Evolutionary conservation across 2,113 vertebrate species (phyloP), one percentile per base, ranked within the genome.

Genomic region (Myodes glareolus): DNA sequence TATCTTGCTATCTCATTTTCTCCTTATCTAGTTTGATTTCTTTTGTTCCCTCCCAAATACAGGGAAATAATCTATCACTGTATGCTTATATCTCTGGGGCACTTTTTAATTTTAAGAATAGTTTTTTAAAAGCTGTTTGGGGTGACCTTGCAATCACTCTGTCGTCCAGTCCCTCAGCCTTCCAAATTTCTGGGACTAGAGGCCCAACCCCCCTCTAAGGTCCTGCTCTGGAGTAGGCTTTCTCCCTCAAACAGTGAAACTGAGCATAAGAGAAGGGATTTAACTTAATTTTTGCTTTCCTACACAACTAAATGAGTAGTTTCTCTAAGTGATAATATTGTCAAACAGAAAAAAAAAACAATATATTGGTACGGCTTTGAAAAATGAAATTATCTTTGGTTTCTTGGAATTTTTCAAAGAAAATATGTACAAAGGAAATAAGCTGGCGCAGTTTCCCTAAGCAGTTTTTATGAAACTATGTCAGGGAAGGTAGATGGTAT

Each of bases 211-310:
- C 27, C 55, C 39, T 45, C 16, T 1, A 27, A 42, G 6, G 55
- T 14, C 7, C 2, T 45, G 81, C 7, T 47, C 39, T 65, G 82
- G 36, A 27, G 10, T 33, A 21, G 58, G 72, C 17, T 25, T 68
- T 67, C 47, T 61, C 27, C 16, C 58, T 94, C 45, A 25, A 12
- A 63, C n/a, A 63, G 25, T 17, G 47, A 94, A 92, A 78, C 9
- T 52, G 52, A 39, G 68, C 92, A 45, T 82, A 11, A 72, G 31
- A 65, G 29, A 61, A 17, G 39, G 52, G 86, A 88, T 88, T 63
- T 94, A 19, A 39, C 31, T 68, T 90, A 84, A 96, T 10, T 76
- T 65, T 91, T 27, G n/a, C 27, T 97, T 72, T 80, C 31, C 50
- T 25, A 33, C 3, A 29, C 29, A 78, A 52, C 27, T 61, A n/a